phyloP scores from a whole-genome alignment of 2,888 invertebrate genomes.

The Alcis repandata region DNA sequence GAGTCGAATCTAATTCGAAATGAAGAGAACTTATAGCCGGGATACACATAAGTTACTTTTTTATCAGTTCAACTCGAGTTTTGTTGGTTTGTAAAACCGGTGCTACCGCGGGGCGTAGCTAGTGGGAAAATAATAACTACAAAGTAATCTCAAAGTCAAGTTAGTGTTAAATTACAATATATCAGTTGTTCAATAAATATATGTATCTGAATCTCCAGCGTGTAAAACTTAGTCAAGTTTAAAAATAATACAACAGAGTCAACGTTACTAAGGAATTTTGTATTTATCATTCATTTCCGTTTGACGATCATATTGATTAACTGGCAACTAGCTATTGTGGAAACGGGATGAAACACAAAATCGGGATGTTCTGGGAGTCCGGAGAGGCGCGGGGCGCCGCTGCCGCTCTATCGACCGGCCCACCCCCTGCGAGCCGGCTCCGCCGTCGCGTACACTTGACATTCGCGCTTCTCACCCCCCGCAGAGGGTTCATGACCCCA shows the following conservation, averaged over 20 bases:
- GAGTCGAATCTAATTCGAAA: too few relatives aligned
- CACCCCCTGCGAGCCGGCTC: conserved; percentile 20
- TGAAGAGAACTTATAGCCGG: too few relatives aligned
- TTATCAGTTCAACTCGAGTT: too few relatives aligned
- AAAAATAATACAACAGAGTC: not conserved
- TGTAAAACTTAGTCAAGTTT: too few relatives aligned
- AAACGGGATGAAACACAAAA: conserved; percentile 13
- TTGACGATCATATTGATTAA: not conserved
- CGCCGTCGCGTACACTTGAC: conserved; percentile 74
- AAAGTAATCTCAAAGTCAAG: too few relatives aligned
- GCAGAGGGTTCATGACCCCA: conserved; percentile 59
- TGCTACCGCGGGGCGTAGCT: too few relatives aligned
- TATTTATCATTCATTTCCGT: not conserved
- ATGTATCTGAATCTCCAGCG: too few relatives aligned
- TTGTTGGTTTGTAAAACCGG: too few relatives aligned
- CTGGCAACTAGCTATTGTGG: not conserved
- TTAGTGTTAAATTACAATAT: too few relatives aligned
- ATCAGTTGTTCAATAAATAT: too few relatives aligned
- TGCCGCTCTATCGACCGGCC: conserved; percentile 60
- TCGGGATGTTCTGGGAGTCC: conserved; percentile 23
- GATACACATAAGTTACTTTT: too few relatives aligned
- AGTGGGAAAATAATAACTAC: too few relatives aligned
- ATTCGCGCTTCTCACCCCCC: conserved; percentile 55
- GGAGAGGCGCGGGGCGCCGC: conserved; percentile 32
- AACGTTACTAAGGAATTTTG: not conserved